Base-by-base conservation (phyloP, 2,888 invertebrate species). In the Callosobruchus maculatus region DNA sequence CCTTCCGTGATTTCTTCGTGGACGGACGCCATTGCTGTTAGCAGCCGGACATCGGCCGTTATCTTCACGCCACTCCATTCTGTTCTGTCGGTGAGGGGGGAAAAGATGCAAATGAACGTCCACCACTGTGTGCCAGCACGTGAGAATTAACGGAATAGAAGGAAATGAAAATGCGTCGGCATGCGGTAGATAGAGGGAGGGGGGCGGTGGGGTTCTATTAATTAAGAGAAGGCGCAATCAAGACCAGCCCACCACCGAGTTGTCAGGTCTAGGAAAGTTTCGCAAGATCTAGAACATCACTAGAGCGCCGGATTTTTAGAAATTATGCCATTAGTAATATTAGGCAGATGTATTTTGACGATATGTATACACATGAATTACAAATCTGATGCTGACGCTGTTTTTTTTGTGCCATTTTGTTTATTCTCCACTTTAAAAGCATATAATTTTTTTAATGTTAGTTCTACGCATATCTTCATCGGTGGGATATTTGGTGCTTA, bases 21-120 rank as follows among this genome's bases (percentile, higher is more conserved):
- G 1, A 49, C 13, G 1, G 18, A 49, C 49, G 49, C 49, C 7
- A 49, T 49, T 49, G 49, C 49, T 13, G 18, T 18, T 49, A 49
- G 13, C 18, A 13, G 49, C 49, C 49, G 49, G 49, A 49, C 49
- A 49, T 49, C 49, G 74, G 76, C 21, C 68, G 22, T 68, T 68
- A 68, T 68, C 68, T 68, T 22, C 68, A 22, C 22, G 21, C 22
- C 13, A 68, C 22, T 49, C 49, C 49, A 49, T 49, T 49, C 49
- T 18, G 71, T 67, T n/a, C n/a, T n/a, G n/a, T n/a, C n/a, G n/a
- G n/a, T n/a, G n/a, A n/a, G 21, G 67, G 21, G 76, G 80, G 78
- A 73, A 74, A 77, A 79, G 80, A 85, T 85, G 84, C 82, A 84
- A 85, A 85, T 84, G 83, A 83, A 82, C 81, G 82, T 83, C 82